Evolutionary conservation across 2,113 vertebrate genomes (phyloP), one percentile per base, ranked within the genome.

Genomic region (Capra hircus): DNA sequence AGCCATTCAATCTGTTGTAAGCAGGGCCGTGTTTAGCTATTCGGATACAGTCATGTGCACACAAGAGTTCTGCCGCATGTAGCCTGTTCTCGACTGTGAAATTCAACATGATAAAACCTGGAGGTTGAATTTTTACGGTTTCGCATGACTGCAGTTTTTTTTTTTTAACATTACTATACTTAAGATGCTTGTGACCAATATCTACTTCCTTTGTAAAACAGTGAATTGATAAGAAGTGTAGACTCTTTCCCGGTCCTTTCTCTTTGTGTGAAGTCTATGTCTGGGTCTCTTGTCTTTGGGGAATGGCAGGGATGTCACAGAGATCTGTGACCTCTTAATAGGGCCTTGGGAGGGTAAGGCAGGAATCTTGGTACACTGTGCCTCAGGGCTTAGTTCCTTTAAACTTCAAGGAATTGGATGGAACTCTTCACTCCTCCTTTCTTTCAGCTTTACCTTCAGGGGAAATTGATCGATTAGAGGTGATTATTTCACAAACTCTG

Each of bases 401-500:
- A 98, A 98, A 98, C 98, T 99, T 99, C 98, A 99, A 99, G 99
- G 98, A 98, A 96, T 95, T 95, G 98, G 98, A 97, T 99, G 98
- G 97, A 98, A 98, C 98, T 98, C 96, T 97, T 98, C 97, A 98
- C 98, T 98, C 98, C 98, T 98, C 94, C 98, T 98, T 98, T 98
- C 98, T 98, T 98, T 97, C 67, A 52, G 98, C 98, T 99, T 98
- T 98, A 98, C 99, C 99, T 99, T 99, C 97, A 97, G 97, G 99
- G 98, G 97, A 99, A 99, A 98, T 98, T 98, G 98, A 99, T 99
- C 95, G 98, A 99, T 98, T 98, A 94, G 98, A 98, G 98, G 98
- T 99, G 99, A 99, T 99, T 99, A 99, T 99, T 99, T 98, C 98
- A 98, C 99, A 98, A 98, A 99, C 98, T 98, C 98, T 81, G 95